These are phyloP conservation scores for Taurulus bubalis DNA, from an alignment of 2,113 vertebrate species.

Conservation along the genomic window DNA sequence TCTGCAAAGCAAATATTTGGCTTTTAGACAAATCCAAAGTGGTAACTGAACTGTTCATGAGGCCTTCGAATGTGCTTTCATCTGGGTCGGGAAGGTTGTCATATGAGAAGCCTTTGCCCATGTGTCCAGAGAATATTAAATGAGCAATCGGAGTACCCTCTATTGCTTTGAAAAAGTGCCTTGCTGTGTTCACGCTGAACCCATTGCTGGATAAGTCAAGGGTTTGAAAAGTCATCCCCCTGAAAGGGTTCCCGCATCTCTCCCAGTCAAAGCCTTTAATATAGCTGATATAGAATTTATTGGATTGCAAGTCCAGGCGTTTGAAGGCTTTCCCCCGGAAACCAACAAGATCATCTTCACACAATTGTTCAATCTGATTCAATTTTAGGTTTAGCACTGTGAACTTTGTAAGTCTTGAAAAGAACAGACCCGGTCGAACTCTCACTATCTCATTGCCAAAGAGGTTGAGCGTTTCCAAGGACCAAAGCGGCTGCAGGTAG, in stretches of 20 bases:
- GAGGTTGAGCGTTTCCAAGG: constrained; percentile 83
- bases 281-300: constrained; percentile 10
- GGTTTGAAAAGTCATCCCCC: constrained; percentile 75
- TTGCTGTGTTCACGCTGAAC: constrained; percentile 51
- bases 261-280: constrained; percentile 73
- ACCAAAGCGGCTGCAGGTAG: constrained; percentile 85
- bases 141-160: constrained; percentile 79
- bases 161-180: constrained; percentile 81
- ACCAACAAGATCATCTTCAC: constrained; percentile 84
- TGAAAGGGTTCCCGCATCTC: constrained; percentile 88
- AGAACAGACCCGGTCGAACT: constrained; percentile 85
- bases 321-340: constrained; percentile 86
- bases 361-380: constrained; percentile 83
- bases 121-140: constrained; percentile 66
- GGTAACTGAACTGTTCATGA: constrained; percentile 77
- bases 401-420: constrained; percentile 82
- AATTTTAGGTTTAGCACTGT: constrained; percentile 76
- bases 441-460: constrained; percentile 79
- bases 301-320: constrained; percentile 76
- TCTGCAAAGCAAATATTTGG: constrained; percentile 82
- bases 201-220: constrained; percentile 81
- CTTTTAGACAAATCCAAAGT: constrained; percentile 82
- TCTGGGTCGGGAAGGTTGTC: constrained; percentile 85
- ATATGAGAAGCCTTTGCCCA: constrained; percentile 85
- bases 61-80: constrained; percentile 84